Base-by-base conservation (phyloP, 1,140 invertebrate genomes). In the Octopus sinensis region DNA sequence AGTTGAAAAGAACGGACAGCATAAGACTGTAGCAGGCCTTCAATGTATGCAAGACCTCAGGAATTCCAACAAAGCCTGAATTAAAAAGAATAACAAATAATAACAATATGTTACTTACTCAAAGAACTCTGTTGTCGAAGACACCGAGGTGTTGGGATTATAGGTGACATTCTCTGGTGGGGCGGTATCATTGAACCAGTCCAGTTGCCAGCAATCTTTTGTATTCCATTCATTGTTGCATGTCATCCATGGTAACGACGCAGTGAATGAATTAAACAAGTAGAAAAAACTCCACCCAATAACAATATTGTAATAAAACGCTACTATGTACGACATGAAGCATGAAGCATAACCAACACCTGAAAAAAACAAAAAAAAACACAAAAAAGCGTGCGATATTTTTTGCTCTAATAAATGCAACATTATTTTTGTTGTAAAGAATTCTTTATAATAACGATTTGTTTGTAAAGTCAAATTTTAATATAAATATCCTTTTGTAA, bases 261-360 rank as follows among this genome's bases (percentile, higher is more conserved):
- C 93, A 43, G 95, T 95, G 91, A 99, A 99, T 17, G 97, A 99
- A 71, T 96, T 95, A 90, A 98, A 96, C 90, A 99, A 97, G 92
- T 97, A 99, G 82, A 97, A 94, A 82, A 99, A 93, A 7, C 97
- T 95, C 97, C 97, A 99, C 43, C 97, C 97, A 85, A 99, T 98
- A 88, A 99, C 98, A 9, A 99, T 96, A 91, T 99, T 99, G 92
- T 99, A 99, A 91, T 98, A 99, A 91, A 99, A 98, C 88, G 98
- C 97, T 78, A 99, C 97, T 92, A 99, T 98, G 91, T 99, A 98
- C 5, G 98, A 96, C 84, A 99, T 98, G 83, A 99, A 92, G 79
- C 89, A 90, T 13, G 88, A 88, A 4, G 88, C 87, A 78, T 88
- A 87, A 0, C 90, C 90, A 53, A 90, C 88, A 82, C 90, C 90